Conservation (phyloP, 2,797 vertebrate genomes). For the Poecilia velifera region DNA sequence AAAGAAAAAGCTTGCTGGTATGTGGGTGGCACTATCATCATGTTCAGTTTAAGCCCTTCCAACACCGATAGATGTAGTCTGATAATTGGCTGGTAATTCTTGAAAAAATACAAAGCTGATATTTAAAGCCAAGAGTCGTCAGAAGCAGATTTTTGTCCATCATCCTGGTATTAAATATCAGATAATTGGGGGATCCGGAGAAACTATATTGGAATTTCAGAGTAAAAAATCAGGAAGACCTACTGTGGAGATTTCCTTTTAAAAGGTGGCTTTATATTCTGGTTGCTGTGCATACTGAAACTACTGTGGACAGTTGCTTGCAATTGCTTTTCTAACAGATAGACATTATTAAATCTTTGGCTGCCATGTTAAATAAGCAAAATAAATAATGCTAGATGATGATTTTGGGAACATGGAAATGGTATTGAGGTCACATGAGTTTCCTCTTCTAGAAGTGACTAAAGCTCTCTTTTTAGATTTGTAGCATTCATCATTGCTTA, state of each 20-base stretch:
- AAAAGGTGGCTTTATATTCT: background rate
- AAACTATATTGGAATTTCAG: background rate
- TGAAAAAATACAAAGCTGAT: background rate
- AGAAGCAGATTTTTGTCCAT: background rate
- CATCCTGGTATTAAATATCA: background rate
- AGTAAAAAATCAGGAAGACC: background rate
- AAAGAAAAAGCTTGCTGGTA: background rate
- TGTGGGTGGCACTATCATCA: background rate
- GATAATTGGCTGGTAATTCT: background rate
- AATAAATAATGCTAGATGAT: background rate
- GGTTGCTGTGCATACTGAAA: background rate
- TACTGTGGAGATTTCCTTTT: background rate
- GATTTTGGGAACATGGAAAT: background rate
- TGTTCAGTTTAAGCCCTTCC: background rate
- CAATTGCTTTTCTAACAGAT: background rate
- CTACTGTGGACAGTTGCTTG: background rate
- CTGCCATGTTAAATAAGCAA: background rate
- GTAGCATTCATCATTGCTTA: background rate
- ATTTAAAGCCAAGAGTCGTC: background rate
- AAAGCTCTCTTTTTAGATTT: background rate
- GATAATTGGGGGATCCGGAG: background rate
- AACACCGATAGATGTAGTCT: background rate
- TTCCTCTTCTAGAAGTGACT: background rate
- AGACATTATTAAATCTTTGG: background rate
- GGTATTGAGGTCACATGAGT: background rate